Evolutionary conservation across 2,797 vertebrate species (phyloP).

Genomic region (Sphenopsis melanotis): DNA sequence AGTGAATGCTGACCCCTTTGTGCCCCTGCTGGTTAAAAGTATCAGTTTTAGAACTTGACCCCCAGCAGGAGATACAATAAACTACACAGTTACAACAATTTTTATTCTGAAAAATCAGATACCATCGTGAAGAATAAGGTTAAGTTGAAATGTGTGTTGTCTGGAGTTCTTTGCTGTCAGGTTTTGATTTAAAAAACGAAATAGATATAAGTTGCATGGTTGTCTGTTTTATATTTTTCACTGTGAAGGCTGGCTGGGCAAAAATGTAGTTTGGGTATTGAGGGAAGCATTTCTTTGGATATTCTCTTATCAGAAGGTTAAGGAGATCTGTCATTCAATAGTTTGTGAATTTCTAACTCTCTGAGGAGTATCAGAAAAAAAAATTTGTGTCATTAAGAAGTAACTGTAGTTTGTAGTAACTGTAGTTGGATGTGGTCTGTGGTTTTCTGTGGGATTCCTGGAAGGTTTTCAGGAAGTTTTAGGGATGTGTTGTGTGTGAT

Average conservation of each 20-base stretch:
- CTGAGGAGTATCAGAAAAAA: neutral
- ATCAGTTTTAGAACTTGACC: neutral
- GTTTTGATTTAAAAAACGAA: neutral
- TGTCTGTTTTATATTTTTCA: neutral
- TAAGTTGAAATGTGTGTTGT: neutral
- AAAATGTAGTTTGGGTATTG: neutral
- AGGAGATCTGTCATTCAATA: neutral
- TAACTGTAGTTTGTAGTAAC: neutral
- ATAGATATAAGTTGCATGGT: neutral
- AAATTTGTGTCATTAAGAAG: neutral
- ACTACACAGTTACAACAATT: neutral
- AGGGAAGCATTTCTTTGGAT: neutral
- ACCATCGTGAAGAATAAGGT: neutral
- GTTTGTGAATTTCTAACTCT: neutral
- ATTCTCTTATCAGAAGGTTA: neutral
- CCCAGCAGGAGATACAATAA: neutral
- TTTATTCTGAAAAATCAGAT: slow-evolving; percentile 10
- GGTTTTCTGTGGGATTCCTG: neutral
- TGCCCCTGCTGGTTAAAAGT: neutral
- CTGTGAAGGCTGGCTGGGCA: neutral
- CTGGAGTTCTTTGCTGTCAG: neutral
- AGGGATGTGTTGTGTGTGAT: neutral
- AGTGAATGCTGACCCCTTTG: neutral
- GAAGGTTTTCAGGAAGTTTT: neutral
- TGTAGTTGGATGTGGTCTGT: neutral